phyloP scores from a whole-genome alignment of 2,113 vertebrate species.

The Pangasianodon gigas region DNA sequence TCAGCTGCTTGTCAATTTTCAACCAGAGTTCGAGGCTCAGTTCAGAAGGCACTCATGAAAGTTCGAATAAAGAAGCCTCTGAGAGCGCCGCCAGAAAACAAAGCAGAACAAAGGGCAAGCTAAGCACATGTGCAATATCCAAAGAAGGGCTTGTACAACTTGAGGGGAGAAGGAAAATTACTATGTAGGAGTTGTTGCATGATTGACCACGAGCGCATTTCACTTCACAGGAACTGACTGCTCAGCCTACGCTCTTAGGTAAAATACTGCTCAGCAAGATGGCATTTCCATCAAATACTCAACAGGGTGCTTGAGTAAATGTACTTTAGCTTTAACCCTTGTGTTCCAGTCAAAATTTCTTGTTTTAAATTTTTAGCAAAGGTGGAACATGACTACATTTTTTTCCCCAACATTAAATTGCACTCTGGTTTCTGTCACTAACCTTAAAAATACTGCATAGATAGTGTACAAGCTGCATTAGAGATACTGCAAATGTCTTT shows the following conservation, averaged over 20 bases:
- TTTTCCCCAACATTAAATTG: neutral
- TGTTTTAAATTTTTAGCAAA: neutral
- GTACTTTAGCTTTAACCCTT: neutral
- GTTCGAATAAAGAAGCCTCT: constrained; percentile 40
- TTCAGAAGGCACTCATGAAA: constrained; percentile 21
- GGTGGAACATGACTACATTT: neutral
- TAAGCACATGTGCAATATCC: constrained; percentile 1
- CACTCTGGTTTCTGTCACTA: neutral
- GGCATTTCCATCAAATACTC: constrained; percentile 26
- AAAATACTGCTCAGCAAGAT: constrained; percentile 16
- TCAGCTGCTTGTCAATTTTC: constrained; percentile 35
- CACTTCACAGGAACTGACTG: constrained; percentile 33
- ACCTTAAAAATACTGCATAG: neutral
- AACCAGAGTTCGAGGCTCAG: neutral
- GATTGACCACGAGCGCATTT: constrained; percentile 34
- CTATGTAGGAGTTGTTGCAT: constrained; percentile 18
- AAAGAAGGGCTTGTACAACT: constrained; percentile 3
- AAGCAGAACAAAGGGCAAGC: constrained; percentile 42
- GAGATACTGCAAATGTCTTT: neutral
- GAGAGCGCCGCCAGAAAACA: constrained; percentile 29
- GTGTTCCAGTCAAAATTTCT: neutral
- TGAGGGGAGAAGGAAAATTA: constrained; percentile 11
- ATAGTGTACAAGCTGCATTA: neutral
- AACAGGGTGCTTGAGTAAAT: constrained; percentile 21
- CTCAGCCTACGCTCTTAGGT: constrained; percentile 15